phyloP scores from a whole-genome alignment of 2,888 invertebrate species.

The Diaphora mendica region DNA sequence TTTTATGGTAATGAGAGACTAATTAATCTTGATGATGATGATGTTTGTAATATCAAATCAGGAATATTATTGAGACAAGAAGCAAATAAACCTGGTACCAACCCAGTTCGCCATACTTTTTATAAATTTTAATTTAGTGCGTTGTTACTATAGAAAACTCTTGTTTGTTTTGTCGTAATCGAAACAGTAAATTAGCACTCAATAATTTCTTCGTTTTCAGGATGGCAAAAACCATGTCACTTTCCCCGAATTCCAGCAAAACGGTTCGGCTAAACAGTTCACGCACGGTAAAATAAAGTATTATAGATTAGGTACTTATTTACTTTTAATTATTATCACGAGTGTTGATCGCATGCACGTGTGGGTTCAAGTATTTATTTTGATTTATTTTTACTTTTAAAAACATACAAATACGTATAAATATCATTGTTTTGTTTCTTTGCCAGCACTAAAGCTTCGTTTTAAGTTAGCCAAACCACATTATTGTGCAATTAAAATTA shows the following conservation, averaged over 20 bases:
- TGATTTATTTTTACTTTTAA: conserved; percentile 54
- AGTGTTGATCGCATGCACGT: conserved; percentile 86
- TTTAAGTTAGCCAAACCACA: conserved; percentile 54
- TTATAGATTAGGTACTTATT: conserved; percentile 89
- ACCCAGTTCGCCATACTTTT: no score
- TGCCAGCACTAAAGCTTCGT: conserved; percentile 70
- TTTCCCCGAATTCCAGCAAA: conserved; percentile 96
- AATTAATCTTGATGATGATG: no score
- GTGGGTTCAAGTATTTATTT: conserved; percentile 76
- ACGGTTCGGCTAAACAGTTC: conserved; percentile 95
- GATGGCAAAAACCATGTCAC: conserved; percentile 96
- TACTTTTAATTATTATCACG: conserved; percentile 81
- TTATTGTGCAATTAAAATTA: conserved; percentile 29
- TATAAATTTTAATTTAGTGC: no score
- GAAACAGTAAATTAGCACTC: neutral
- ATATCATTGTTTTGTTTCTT: conserved; percentile 60
- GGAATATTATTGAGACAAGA: no score
- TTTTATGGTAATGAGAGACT: no score
- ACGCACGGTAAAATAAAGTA: conserved; percentile 93
- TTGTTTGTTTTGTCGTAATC: no score
- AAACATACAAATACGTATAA: conserved; percentile 39
- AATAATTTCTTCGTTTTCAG: conserved; percentile 76
- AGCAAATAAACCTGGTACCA: no score
- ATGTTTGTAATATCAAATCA: no score
- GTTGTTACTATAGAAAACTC: no score